phyloP scores from a whole-genome alignment of 2,113 vertebrate genomes.

The Paralichthys olivaceus region DNA sequence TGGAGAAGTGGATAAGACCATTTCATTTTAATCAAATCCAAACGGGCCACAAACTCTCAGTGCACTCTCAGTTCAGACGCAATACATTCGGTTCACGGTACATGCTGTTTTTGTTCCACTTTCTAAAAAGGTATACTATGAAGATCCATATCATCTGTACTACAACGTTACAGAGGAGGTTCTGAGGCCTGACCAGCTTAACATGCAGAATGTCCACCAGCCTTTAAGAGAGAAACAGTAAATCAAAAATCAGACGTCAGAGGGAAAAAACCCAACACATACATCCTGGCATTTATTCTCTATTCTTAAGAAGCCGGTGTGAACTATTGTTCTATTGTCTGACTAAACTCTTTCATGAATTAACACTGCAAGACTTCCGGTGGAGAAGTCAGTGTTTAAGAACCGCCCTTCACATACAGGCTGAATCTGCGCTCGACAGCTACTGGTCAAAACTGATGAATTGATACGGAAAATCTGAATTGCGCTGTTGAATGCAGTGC shows the following conservation, averaged over 20 bases:
- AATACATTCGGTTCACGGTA: neutral
- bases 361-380: conserved; percentile 75
- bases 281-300: conserved; percentile 78
- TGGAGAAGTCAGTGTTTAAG: conserved; percentile 53
- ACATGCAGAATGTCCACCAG: conserved; percentile 42
- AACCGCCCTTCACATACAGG: conserved; percentile 19
- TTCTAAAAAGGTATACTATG: conserved; percentile 4
- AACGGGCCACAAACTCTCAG: conserved; percentile 23
- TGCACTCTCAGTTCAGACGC: conserved; percentile 8
- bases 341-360: conserved; percentile 60
- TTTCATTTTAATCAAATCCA: conserved; percentile 57
- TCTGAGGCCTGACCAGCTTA: conserved; percentile 25
- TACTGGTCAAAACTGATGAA: conserved; percentile 24
- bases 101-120: neutral
- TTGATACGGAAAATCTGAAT: conserved; percentile 35
- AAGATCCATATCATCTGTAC: conserved; percentile 1
- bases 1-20: conserved; percentile 35
- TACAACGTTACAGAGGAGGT: conserved; percentile 16
- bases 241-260: conserved; percentile 57
- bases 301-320: conserved; percentile 67
- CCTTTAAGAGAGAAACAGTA: conserved; percentile 53
- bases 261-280: conserved; percentile 11
- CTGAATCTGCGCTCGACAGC: conserved; percentile 4
- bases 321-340: conserved; percentile 80
- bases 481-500: conserved; percentile 32